Conservation (phyloP, 2,888 invertebrate genomes). For the Lithophane ornitopus region DNA sequence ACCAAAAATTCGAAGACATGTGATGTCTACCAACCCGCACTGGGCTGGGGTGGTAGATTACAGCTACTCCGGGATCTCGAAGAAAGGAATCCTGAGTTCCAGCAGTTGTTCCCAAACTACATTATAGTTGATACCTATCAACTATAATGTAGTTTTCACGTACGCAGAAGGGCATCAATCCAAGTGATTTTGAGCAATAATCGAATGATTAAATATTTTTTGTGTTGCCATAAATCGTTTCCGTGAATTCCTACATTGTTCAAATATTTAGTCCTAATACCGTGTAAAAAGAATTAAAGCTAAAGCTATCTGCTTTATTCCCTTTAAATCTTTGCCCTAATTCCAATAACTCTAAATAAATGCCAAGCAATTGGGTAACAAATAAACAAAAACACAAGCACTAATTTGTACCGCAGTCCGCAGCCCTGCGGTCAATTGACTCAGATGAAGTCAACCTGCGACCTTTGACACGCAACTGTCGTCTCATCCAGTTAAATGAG, state of each 20-base stretch:
- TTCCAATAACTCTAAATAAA: slow-evolving; percentile 2
- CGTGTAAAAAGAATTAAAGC: neutral
- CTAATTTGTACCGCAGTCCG: slow-evolving; percentile 39
- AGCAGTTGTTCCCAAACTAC: too few relatives aligned
- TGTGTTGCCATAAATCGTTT: too few relatives aligned
- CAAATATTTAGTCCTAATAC: neutral
- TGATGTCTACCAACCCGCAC: too few relatives aligned
- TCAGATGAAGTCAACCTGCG: slow-evolving; percentile 67
- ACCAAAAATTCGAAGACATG: too few relatives aligned
- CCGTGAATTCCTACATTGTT: too few relatives aligned
- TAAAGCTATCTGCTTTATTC: neutral
- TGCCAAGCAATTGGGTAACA: slow-evolving; percentile 4
- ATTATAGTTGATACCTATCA: too few relatives aligned
- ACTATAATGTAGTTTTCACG: neutral
- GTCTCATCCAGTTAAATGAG: slow-evolving; percentile 76
- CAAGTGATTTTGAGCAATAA: neutral
- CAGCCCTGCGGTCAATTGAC: slow-evolving; percentile 61
- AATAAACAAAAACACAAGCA: slow-evolving; percentile 34
- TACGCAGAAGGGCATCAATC: neutral
- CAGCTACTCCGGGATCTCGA: too few relatives aligned
- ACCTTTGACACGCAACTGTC: slow-evolving; percentile 76
- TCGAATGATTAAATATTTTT: too few relatives aligned
- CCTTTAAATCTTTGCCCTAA: neutral
- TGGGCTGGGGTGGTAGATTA: too few relatives aligned
- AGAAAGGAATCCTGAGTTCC: too few relatives aligned